phyloP scores from a whole-genome alignment of 2,888 invertebrate species.

The Colletes collaris region DNA sequence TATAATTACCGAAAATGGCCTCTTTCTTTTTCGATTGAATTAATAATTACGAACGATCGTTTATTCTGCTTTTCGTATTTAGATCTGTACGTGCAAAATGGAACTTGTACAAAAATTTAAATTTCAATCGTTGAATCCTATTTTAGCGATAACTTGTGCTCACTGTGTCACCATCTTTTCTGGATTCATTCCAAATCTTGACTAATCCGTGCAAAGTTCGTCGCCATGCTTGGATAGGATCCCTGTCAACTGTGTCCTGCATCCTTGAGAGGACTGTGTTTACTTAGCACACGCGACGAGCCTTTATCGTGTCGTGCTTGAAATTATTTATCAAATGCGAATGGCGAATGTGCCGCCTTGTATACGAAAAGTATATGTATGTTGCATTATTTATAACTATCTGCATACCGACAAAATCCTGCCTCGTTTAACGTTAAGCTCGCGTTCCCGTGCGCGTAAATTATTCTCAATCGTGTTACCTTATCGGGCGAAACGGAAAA shows the following conservation, averaged over 20 bases:
- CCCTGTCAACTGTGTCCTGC: conserved; percentile 45
- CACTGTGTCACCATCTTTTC: conserved; percentile 1
- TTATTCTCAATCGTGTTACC: background rate
- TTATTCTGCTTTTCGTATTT: no score
- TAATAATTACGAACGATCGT: no score
- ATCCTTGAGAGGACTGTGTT: conserved; percentile 68
- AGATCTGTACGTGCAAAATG: no score
- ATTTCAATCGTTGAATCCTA: no score
- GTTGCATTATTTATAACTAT: conserved; percentile 68
- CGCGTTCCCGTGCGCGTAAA: conserved; percentile 3
- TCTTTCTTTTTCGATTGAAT: no score
- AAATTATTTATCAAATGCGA: conserved; percentile 65
- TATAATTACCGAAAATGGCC: no score
- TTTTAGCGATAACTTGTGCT: background rate
- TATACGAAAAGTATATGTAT: conserved; percentile 62
- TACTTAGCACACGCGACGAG: conserved; percentile 44
- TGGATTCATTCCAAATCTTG: conserved; percentile 61
- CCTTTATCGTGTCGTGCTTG: conserved; percentile 64
- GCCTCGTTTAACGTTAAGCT: conserved; percentile 7
- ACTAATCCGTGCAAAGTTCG: conserved; percentile 55
- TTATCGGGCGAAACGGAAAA: background rate
- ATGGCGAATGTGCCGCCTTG: conserved; percentile 53
- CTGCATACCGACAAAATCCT: conserved; percentile 44
- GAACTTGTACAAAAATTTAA: no score
- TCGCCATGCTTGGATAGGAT: conserved; percentile 47